Evolutionary conservation across 2,113 vertebrate species (phyloP), one percentile per base, ranked within the genome.

Genomic region (Ptyas mucosa): DNA sequence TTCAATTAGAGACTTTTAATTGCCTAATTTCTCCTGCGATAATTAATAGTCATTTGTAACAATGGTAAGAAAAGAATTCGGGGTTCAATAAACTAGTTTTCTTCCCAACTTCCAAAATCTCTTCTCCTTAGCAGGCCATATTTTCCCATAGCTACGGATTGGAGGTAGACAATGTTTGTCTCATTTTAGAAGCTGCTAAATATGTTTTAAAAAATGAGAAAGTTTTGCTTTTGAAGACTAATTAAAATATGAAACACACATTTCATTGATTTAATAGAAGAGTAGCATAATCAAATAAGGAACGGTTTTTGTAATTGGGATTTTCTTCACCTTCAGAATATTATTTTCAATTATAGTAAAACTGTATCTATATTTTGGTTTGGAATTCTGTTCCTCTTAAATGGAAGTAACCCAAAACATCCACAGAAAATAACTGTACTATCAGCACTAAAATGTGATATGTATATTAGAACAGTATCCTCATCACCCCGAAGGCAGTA

Each of bases 1-100:
- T 92, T 88, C 52, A 89, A 51, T 89, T 55, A 92, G 64, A 49
- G 69, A 11, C 69, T 89, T 92, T 81, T 15, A n/a, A 92, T 57
- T 89, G 9, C 64, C 81, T 85, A 55, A 85, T 89, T 57, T 81
- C 9, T 54, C 24, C n/a, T 54, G 8, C 0, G 3, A 21, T 92
- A 88, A 88, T 49, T n/a, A 92, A 39, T 14, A 81, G 52, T 57
- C 52, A 57, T 9, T 12, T 69, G 52, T 54, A 81, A 88, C 54
- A 89, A 81, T 46, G 34, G 29, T n/a, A 69, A 88, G 46, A 64
- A 85, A 49, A 91, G 14, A 24, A 91, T n/a, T 55, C 39, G 29
- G 57, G 9, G 26, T 87, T 21, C n/a, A 57, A 43, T 29, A 58
- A 10, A n/a, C 5, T 46, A 87, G 54, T 29, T 61, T 87, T 43